Evolutionary conservation across 2,797 vertebrate genomes (phyloP), one percentile per base, ranked within the genome.

Genomic region (Vespertilio murinus): DNA sequence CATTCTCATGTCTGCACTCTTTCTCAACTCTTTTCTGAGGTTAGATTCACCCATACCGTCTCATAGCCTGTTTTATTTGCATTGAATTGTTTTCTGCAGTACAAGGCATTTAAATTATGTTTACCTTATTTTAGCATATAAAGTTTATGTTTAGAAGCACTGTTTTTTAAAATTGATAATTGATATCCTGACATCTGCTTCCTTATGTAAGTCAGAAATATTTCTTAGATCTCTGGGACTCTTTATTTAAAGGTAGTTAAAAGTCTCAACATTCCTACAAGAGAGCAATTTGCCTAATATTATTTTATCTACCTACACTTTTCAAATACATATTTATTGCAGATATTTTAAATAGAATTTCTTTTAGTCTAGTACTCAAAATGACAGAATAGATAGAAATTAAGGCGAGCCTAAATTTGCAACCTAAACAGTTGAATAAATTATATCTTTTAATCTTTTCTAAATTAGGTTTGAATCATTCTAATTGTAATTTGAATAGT

Each of bases 301-400:
- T 17, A 71, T 91, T 86, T 84, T 74, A 64, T 17, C 17, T 84
- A 28, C 16, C 4, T 45, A 42, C 1, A 18, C 22, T 42, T 80
- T 78, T 70, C 28, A 93, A 54, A 64, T 90, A 88, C 81, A 91
- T 91, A 88, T 13, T 74, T n/a, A 52, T 54, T 73, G 12, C 11
- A 78, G 12, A 49, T 49, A 45, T 67, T 87, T 87, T 82, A 28
- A 73, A 82, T 30, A 87, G 13, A 61, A 71, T 33, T 85, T 80
- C n/a, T 59, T 30, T 84, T 40, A 75, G 33, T 30, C 16, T 56
- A 20, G 23, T 78, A 83, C 23, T 93, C 20, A 40, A 90, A 90
- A 67, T 90, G 40, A 65, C 40, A 69, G 59, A 82, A 47, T 23
- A 74, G 7, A 88, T 85, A 92, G 61, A 59, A 38, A 90, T 87